phyloP scores from a whole-genome alignment of 2,888 invertebrate species.

The Orchesella flavescens region DNA sequence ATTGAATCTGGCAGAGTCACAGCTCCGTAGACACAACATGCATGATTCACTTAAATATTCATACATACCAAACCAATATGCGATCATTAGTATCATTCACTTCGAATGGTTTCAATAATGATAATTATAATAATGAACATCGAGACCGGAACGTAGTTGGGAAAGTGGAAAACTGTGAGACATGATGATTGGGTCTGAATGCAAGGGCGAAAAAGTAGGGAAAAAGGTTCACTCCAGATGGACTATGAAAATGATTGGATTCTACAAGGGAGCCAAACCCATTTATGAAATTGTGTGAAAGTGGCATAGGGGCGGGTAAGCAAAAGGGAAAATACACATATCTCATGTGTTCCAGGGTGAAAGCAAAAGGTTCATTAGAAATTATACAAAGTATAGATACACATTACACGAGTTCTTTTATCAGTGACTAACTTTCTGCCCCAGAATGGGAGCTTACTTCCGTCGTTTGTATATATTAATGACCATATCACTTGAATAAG shows the following conservation, averaged over 20 bases:
- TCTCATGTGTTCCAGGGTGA: background rate
- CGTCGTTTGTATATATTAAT: background rate
- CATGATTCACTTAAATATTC: no score
- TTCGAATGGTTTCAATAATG: slow-evolving; percentile 7
- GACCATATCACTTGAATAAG: slow-evolving; percentile 1
- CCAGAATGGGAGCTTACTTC: background rate
- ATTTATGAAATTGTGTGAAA: background rate
- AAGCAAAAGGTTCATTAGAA: slow-evolving; percentile 12
- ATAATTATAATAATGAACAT: slow-evolving; percentile 8
- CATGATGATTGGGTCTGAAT: no score
- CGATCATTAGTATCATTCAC: slow-evolving; percentile 12
- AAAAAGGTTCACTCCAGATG: background rate
- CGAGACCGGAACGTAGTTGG: background rate
- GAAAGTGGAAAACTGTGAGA: no score
- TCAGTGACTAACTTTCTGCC: background rate
- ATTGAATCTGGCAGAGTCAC: background rate
- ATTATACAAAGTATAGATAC: background rate
- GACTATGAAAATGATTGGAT: slow-evolving; percentile 5
- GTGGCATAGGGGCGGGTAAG: background rate
- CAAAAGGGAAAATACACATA: background rate
- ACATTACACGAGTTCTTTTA: no score
- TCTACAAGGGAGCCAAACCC: background rate
- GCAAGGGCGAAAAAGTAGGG: no score
- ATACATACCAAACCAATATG: background rate
- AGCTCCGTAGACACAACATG: no score